phyloP scores from a whole-genome alignment of 1,140 invertebrate species.

The Drosophila prosaltans region DNA sequence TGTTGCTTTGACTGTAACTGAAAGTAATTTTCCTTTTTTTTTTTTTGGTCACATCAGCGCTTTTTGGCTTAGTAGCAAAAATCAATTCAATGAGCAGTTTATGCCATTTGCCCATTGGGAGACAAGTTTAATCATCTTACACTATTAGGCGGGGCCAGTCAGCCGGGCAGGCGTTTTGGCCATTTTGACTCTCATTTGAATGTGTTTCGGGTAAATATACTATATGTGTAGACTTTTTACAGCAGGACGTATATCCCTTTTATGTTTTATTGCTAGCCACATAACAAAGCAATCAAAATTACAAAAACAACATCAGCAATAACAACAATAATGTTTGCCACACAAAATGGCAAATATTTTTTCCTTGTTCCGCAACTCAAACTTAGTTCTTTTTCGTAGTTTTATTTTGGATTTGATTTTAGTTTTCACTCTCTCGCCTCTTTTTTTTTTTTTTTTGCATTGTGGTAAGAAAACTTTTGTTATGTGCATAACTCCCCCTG shows the following conservation, averaged over 20 bases:
- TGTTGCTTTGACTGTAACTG: conserved; percentile 29
- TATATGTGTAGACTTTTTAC: conserved; percentile 1
- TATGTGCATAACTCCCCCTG: conserved; percentile 43
- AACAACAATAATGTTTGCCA: conserved; percentile 38
- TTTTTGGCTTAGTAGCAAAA: conserved; percentile 42
- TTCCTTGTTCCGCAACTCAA: conserved; percentile 71
- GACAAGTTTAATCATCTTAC: conserved; percentile 62
- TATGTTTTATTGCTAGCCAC: conserved; percentile 55
- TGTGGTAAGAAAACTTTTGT: conserved; percentile 63
- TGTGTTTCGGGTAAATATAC: conserved; percentile 26
- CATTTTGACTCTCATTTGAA: conserved; percentile 40
- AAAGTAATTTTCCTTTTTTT: conserved; percentile 27
- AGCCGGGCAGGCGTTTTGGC: conserved; percentile 43
- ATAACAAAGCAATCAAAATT: conserved; percentile 75
- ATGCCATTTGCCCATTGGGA: conserved; percentile 46
- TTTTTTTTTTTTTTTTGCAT: conserved; percentile 16
- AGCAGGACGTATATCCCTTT: conserved; percentile 13
- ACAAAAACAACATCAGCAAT: conserved; percentile 45
- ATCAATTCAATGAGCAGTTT: conserved; percentile 72
- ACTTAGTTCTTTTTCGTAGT: conserved; percentile 56
- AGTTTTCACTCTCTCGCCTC: conserved; percentile 21
- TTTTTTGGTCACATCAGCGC: conserved; percentile 63
- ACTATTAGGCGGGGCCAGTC: conserved; percentile 68
- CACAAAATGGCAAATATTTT: conserved; percentile 67
- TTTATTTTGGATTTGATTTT: conserved; percentile 27